These are phyloP conservation scores for Orthonevra nobilis DNA, from an alignment of 2,888 invertebrate species.

Conservation along the genomic window DNA sequence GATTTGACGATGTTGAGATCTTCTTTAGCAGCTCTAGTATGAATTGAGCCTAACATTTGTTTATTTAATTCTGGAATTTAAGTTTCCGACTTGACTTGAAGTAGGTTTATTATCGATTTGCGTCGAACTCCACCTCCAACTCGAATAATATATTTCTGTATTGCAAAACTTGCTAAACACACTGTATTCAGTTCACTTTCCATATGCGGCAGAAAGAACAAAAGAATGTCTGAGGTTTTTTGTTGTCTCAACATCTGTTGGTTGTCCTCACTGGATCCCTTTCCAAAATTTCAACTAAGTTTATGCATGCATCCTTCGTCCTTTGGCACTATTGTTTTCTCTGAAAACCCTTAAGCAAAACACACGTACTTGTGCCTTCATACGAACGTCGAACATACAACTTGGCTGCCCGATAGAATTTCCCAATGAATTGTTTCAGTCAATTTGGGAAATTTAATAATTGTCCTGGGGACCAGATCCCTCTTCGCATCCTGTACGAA, in stretches of 20 bases:
- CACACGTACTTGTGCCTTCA: neutral
- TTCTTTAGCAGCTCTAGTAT: no score
- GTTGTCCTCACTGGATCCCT: constrained; percentile 39
- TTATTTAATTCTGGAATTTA: no score
- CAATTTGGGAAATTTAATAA: constrained; percentile 66
- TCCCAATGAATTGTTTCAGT: constrained; percentile 69
- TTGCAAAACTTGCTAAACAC: constrained; percentile 4
- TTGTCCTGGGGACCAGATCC: constrained; percentile 50
- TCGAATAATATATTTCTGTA: no score
- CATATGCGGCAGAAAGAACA: constrained; percentile 13
- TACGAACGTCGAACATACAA: constrained; percentile 21
- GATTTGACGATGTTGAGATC: no score
- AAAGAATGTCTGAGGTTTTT: constrained; percentile 40
- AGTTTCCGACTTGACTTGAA: no score
- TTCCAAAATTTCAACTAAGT: neutral
- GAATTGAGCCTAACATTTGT: no score
- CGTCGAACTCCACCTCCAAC: no score
- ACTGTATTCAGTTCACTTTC: constrained; percentile 26
- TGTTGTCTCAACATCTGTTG: constrained; percentile 48
- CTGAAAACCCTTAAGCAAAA: constrained; percentile 35
- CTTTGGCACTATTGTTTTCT: constrained; percentile 35
- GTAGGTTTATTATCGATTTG: no score
- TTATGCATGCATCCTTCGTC: constrained; percentile 14
- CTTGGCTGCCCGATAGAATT: constrained; percentile 47
- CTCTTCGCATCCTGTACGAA: neutral